Evolutionary conservation across 2,797 vertebrate species (phyloP), one percentile per base, ranked within the genome.

Genomic region (Somateria mollissima): DNA sequence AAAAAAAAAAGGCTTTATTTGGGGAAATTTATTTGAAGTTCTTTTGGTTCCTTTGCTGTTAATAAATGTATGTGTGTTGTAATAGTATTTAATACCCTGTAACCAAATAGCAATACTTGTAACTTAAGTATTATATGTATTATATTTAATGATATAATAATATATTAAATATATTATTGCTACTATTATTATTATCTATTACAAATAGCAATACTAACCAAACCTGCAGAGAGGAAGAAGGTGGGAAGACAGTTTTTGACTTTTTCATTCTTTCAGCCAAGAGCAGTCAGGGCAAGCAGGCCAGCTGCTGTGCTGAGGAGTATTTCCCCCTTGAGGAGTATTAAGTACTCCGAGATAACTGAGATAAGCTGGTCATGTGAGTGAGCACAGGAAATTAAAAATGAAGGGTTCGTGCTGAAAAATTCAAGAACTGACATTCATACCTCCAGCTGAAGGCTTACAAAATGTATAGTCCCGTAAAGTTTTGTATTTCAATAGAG

Each of bases 391-490:
- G 25, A 36, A 76, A 45, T 20, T 3, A 27, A 79, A 65, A 30
- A 4, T 11, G 28, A 72, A 39, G 25, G 25, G 7, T 14, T 72
- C 0, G 1, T 30, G 27, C 3, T 3, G 54, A 67, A 49, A 28
- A 54, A 28, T 22, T 77, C 20, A 20, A 25, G 54, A 28, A 8
- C 8, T 8, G 62, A 30, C 36, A 20, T 64, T 30, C 32, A 4
- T 10, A 22, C n/a, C 41, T 73, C 34, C 61, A n/a, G 47, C 39
- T 36, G 49, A 22, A 69, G 47, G 34, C 54, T 73, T 67, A 37
- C 51, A 36, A 53, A 45, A 49, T 3, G 8, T 7, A 2, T 6
- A 10, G 45, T 47, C 34, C 34, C 0, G 1, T 30, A 20, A 62
- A 39, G 27, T 30, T 61, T 36, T 37, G 18, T 8, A 39, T 62